Evolutionary conservation across 2,888 invertebrate species (phyloP).

Genomic region (Leptura quadrifasciata): DNA sequence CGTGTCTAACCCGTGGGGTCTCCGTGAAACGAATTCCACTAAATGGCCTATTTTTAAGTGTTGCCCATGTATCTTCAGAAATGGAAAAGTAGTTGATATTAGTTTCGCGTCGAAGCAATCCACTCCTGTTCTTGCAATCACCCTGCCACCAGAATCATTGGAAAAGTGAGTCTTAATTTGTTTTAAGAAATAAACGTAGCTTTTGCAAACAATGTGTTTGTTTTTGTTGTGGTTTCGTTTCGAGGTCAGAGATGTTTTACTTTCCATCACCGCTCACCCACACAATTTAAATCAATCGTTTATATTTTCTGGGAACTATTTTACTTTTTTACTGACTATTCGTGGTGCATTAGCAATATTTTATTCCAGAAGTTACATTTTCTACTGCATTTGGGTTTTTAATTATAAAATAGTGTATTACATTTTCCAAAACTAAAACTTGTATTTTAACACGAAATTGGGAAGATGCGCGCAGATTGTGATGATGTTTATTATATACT

Average conservation of each 20-base stretch:
- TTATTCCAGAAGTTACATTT: conserved; percentile 14
- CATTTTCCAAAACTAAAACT: no score
- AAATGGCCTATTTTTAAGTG: conserved; percentile 54
- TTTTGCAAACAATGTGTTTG: conserved; percentile 1
- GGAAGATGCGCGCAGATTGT: no score
- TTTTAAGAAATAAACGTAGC: background rate
- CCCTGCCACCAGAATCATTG: conserved; percentile 59
- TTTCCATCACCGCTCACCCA: background rate
- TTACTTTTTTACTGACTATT: background rate
- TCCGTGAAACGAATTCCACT: conserved; percentile 54
- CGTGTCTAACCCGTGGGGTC: conserved; percentile 62
- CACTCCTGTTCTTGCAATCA: conserved; percentile 68
- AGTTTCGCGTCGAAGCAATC: conserved; percentile 46
- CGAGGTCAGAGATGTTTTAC: conserved; percentile 23
- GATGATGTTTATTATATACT: no score
- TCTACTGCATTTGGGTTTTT: background rate
- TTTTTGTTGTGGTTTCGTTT: conserved; percentile 12
- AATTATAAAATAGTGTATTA: background rate
- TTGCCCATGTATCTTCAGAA: conserved; percentile 58
- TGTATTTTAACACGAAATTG: no score
- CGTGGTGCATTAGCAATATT: background rate
- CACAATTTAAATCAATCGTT: conserved; percentile 9
- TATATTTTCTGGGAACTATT: conserved; percentile 25
- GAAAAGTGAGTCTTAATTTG: conserved; percentile 52
- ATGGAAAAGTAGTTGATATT: conserved; percentile 57